phyloP scores from a whole-genome alignment of 2,113 vertebrate genomes.

The Uria aalge region DNA sequence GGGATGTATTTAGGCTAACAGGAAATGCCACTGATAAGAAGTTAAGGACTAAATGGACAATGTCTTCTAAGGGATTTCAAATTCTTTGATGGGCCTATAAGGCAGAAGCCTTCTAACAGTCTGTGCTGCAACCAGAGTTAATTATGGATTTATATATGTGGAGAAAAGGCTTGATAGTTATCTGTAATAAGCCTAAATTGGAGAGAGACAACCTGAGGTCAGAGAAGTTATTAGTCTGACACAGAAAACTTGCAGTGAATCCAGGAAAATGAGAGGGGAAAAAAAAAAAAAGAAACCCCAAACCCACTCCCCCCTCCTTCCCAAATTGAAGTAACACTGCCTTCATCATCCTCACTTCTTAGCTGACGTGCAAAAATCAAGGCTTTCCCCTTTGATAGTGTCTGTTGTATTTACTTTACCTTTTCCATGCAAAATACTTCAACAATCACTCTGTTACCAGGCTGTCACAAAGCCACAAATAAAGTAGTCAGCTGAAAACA shows the following conservation, averaged over 20 bases:
- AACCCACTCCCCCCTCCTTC: neutral
- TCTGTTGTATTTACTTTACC: neutral
- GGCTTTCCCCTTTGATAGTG: neutral
- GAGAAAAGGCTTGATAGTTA: slow-evolving; percentile 24
- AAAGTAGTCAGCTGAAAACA: neutral
- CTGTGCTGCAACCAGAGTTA: slow-evolving; percentile 9
- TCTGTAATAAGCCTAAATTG: slow-evolving; percentile 27
- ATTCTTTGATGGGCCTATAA: slow-evolving; percentile 11
- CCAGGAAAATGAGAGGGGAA: neutral
- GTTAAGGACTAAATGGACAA: slow-evolving; percentile 41
- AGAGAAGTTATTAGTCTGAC: slow-evolving; percentile 25
- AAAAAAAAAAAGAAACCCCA: neutral
- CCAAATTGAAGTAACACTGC: neutral
- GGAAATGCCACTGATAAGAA: slow-evolving; percentile 61
- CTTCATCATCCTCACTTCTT: neutral
- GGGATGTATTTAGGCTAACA: slow-evolving; percentile 22
- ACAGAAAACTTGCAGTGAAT: neutral
- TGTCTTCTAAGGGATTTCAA: slow-evolving; percentile 14
- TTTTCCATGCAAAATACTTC: neutral
- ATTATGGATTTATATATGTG: slow-evolving; percentile 5
- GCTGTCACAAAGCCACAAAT: neutral
- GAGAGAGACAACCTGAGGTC: slow-evolving; percentile 27
- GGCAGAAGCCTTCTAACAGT: neutral
- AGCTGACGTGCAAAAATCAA: neutral
- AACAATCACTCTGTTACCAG: neutral